Conservation (phyloP, 1,140 invertebrate species). For the Acromyrmex heyeri region DNA sequence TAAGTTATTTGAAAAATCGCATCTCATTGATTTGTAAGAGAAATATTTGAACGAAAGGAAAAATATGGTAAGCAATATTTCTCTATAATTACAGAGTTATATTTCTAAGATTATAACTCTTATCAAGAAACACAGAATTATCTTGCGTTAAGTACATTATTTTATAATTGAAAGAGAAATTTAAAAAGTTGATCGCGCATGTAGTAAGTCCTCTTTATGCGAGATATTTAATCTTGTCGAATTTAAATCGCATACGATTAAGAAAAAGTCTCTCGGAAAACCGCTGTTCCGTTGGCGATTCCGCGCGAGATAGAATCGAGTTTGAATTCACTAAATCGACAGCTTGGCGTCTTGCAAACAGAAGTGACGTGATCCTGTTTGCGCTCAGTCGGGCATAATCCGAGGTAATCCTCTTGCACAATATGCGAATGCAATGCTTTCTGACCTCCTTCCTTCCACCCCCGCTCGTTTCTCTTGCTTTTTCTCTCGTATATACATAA, state of each 20-base stretch:
- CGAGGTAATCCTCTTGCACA: conserved; percentile 86
- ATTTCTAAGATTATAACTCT: background rate
- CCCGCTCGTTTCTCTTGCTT: background rate
- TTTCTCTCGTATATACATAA: background rate
- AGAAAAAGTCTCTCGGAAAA: background rate
- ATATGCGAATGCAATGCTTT: conserved; percentile 81
- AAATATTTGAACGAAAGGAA: background rate
- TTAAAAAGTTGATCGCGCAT: background rate
- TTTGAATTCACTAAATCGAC: conserved; percentile 81
- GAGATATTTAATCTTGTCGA: background rate
- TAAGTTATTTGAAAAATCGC: background rate
- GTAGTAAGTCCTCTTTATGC: background rate
- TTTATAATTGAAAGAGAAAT: conserved; percentile 1
- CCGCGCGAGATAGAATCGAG: conserved; percentile 49
- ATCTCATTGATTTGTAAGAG: background rate
- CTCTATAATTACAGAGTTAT: background rate
- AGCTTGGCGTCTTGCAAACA: conserved; percentile 86
- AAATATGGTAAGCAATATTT: background rate
- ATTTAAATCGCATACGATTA: background rate
- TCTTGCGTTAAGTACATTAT: background rate
- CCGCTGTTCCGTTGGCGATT: conserved; percentile 6
- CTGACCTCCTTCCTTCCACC: conserved; percentile 24
- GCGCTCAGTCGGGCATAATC: conserved; percentile 86
- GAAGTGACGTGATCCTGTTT: conserved; percentile 85
- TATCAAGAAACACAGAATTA: too few relatives aligned